These are phyloP conservation scores for Anthoscopus minutus DNA, from an alignment of 2,113 vertebrate genomes.

Conservation along the genomic window DNA sequence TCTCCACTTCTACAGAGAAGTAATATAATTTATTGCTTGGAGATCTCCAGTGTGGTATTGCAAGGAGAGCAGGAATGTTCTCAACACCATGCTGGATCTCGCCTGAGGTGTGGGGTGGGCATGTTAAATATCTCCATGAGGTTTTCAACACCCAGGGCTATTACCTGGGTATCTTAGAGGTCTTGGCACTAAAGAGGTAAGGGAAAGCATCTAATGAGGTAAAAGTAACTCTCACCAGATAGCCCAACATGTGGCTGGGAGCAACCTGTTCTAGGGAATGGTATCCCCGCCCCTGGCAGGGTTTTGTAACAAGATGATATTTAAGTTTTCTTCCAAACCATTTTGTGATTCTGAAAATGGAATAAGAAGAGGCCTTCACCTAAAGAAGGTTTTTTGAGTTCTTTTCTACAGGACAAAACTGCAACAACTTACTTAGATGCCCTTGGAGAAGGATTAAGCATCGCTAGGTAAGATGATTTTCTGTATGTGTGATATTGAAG, in stretches of 20 bases:
- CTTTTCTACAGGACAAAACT: neutral
- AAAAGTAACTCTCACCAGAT: neutral
- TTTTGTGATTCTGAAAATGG: neutral
- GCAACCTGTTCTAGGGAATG: neutral
- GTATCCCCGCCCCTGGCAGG: neutral
- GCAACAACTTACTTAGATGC: neutral
- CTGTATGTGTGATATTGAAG: neutral
- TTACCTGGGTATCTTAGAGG: neutral
- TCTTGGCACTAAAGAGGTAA: neutral
- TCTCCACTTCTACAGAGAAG: neutral
- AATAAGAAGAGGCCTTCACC: neutral
- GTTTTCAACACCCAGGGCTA: neutral
- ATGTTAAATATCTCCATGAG: neutral
- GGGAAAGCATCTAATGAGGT: neutral
- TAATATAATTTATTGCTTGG: neutral
- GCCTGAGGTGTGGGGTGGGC: neutral
- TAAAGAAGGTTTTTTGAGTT: neutral
- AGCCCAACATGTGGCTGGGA: neutral
- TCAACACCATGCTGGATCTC: neutral
- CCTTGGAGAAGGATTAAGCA: neutral
- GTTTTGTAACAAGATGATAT: neutral
- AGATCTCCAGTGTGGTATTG: neutral
- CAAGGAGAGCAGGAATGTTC: neutral
- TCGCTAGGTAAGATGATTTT: neutral
- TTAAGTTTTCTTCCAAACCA: neutral